phyloP scores from a whole-genome alignment of 2,113 vertebrate species.

The Pterophyllum scalare region DNA sequence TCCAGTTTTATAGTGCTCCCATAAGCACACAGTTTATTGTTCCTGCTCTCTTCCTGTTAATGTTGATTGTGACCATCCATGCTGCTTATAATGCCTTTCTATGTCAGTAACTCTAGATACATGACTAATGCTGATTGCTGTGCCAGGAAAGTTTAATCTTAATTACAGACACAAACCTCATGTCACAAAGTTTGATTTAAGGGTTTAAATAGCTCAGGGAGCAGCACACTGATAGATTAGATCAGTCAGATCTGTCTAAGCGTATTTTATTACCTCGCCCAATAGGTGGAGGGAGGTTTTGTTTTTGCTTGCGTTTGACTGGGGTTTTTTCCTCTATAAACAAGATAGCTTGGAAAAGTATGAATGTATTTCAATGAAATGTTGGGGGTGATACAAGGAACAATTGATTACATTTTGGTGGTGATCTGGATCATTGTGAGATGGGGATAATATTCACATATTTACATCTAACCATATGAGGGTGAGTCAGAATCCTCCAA shows the following conservation, averaged over 20 bases:
- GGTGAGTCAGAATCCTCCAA: no score
- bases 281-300: no score
- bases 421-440: no score
- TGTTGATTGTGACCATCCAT: conserved; percentile 38
- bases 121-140: not conserved
- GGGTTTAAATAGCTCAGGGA: not conserved
- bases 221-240: not conserved
- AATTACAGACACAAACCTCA: not conserved
- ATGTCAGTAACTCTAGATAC: not conserved
- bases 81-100: conserved; percentile 15
- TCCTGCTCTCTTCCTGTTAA: conserved; percentile 20
- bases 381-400: no score
- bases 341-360: no score
- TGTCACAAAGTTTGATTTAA: not conserved
- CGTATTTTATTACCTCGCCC: not conserved
- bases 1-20: conserved; percentile 35
- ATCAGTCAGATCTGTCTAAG: not conserved
- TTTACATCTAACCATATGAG: no score
- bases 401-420: no score
- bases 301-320: no score
- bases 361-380: no score
- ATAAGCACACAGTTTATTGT: conserved; percentile 45
- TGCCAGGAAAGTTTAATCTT: not conserved
- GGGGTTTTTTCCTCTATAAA: no score
- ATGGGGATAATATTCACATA: no score